A percentile compares a stretch with the other conserved stretches of the same genome.
phyloP scores from a whole-genome alignment of 2,888 invertebrate species.

The Synergus laeviventris region DNA sequence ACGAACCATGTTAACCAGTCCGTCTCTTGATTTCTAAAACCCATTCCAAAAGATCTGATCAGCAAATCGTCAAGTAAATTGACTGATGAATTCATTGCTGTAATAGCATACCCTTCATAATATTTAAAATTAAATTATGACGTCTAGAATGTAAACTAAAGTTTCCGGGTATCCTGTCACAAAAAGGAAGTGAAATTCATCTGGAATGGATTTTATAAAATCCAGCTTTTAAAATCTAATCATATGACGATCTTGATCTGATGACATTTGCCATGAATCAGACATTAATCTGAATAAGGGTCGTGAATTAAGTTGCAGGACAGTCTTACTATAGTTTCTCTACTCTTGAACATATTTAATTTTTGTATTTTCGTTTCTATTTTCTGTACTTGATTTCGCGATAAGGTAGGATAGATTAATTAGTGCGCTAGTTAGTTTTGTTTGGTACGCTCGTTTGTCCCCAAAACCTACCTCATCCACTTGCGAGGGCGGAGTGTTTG shows the following conservation, averaged over 20 bases:
- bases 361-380: not conserved
- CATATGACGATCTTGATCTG: not conserved
- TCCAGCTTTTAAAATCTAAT: not conserved
- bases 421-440: slow-evolving; percentile 16
- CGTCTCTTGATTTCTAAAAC: too few species aligned
- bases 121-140: too few species aligned
- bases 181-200: not conserved
- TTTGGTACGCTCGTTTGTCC: slow-evolving; percentile 51
- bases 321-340: not conserved
- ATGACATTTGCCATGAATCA: not conserved
- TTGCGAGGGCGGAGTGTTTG: slow-evolving; percentile 72
- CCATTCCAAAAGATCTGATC: not conserved
- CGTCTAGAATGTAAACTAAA: too few species aligned
- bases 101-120: too few species aligned
- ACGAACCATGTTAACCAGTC: not conserved
- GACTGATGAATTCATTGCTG: not conserved
- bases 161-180: too few species aligned
- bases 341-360: not conserved
- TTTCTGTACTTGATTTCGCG: not conserved
- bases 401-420: slow-evolving; percentile 21
- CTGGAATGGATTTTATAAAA: not conserved
- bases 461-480: slow-evolving; percentile 75
- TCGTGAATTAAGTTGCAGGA: not conserved
- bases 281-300: not conserved
- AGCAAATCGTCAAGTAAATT: not conserved